Evolutionary conservation across 2,888 invertebrate genomes (phyloP).

Genomic region (Sphecodes monilicornis): DNA sequence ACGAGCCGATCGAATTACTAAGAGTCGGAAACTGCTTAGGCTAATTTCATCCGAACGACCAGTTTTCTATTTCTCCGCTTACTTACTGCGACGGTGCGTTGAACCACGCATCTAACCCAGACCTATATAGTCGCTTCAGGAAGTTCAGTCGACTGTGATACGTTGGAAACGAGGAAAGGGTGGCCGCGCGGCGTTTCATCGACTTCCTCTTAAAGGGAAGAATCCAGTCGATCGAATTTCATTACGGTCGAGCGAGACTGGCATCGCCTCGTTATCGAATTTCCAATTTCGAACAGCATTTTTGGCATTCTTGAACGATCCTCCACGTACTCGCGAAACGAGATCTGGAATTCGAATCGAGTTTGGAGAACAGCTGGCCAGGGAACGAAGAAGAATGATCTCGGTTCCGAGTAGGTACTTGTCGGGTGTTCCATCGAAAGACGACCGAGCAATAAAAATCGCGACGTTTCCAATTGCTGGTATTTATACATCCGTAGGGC

Average conservation of each 20-base stretch:
- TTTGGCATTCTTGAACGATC: neutral
- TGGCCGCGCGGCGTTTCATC: neutral
- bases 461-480: slow-evolving; percentile 50
- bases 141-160: slow-evolving; percentile 8
- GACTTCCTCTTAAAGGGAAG: neutral
- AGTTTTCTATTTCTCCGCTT: slow-evolving; percentile 45
- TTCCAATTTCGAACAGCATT: slow-evolving; percentile 1
- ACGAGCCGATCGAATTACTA: slow-evolving; percentile 62
- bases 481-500: slow-evolving; percentile 40
- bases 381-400: too few species aligned
- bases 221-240: neutral
- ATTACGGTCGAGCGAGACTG: neutral
- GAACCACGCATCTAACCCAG: slow-evolving; percentile 27
- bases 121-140: neutral
- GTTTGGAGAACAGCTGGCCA: too few species aligned
- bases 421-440: slow-evolving; percentile 29
- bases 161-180: slow-evolving; percentile 9
- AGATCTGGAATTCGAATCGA: too few species aligned
- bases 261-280: neutral
- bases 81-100: slow-evolving; percentile 16
- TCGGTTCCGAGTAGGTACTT: slow-evolving; percentile 45
- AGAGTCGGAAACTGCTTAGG: slow-evolving; percentile 54
- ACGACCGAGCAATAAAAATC: slow-evolving; percentile 23
- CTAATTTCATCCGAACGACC: slow-evolving; percentile 59
- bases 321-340: neutral